Conservation (phyloP, 1,140 invertebrate genomes). For the Zaprionus inermis region DNA sequence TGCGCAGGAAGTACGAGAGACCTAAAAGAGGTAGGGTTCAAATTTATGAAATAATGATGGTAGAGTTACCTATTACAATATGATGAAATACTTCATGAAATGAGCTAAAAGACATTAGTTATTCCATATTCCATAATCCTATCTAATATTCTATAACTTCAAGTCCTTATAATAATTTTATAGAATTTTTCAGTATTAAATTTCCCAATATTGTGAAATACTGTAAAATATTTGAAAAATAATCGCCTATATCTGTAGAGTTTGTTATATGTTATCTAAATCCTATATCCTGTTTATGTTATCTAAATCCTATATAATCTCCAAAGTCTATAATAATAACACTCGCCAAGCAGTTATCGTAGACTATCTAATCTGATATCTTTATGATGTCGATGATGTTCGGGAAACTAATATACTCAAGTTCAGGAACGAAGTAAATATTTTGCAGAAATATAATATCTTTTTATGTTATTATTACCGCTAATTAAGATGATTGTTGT, state of each 20-base stretch:
- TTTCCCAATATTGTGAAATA: background rate
- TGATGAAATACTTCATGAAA: background rate
- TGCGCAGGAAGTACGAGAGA: constrained; percentile 89
- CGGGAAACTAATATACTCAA: background rate
- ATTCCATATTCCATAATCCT: too few species aligned
- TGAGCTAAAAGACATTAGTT: too few species aligned
- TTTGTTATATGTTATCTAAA: background rate
- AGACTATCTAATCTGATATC: background rate
- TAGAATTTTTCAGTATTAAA: background rate
- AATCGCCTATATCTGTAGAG: background rate
- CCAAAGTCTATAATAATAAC: background rate
- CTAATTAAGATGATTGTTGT: background rate
- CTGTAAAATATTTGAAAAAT: background rate
- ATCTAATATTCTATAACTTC: too few species aligned
- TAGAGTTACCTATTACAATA: too few species aligned
- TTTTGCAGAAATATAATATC: background rate
- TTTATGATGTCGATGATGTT: background rate
- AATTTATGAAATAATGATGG: background rate
- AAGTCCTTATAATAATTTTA: too few species aligned
- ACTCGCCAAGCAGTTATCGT: background rate
- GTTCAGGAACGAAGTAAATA: background rate
- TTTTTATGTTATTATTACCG: background rate
- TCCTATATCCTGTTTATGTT: too few species aligned
- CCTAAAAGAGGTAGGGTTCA: constrained; percentile 75
- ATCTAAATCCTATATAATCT: background rate